Conservation (phyloP, 2,113 vertebrate genomes). For the Nothocercus nigrocapillus region DNA sequence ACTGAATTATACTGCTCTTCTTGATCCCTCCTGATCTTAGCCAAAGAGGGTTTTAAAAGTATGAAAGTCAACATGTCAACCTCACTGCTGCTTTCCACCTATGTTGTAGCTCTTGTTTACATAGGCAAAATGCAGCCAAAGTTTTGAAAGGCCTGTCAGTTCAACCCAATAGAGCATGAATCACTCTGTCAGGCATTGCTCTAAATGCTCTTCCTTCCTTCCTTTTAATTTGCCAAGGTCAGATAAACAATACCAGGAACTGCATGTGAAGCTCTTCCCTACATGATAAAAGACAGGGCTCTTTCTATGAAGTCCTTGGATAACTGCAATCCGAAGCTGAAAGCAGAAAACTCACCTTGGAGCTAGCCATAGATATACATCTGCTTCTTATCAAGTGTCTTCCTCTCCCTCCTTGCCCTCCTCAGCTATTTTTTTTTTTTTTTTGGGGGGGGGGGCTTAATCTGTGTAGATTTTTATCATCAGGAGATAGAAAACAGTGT, state of each 20-base stretch:
- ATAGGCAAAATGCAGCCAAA: constrained; percentile 34
- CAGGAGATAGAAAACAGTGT: neutral
- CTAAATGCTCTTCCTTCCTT: constrained; percentile 10
- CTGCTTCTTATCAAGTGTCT: constrained; percentile 53
- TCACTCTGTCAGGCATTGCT: neutral
- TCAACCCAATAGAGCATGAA: constrained; percentile 5
- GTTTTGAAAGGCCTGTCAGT: constrained; percentile 18
- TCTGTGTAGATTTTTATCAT: neutral
- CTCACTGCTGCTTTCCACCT: neutral
- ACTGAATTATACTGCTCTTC: neutral
- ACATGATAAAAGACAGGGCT: constrained; percentile 30
- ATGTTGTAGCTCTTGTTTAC: constrained; percentile 27
- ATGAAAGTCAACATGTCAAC: constrained; percentile 1
- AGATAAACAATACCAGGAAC: constrained; percentile 29
- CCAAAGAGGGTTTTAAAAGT: constrained; percentile 1
- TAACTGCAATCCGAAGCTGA: neutral
- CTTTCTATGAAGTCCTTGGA: neutral
- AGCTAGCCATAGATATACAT: neutral
- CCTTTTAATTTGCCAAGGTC: neutral
- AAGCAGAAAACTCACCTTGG: constrained; percentile 29
- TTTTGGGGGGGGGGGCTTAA: neutral
- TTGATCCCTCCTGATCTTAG: neutral
- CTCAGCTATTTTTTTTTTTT: neutral
- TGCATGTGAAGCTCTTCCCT: constrained; percentile 5
- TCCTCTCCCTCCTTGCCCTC: neutral